Conservation (phyloP, 92 coral and sea anemone species). For the Parazoanthus swiftii region DNA sequence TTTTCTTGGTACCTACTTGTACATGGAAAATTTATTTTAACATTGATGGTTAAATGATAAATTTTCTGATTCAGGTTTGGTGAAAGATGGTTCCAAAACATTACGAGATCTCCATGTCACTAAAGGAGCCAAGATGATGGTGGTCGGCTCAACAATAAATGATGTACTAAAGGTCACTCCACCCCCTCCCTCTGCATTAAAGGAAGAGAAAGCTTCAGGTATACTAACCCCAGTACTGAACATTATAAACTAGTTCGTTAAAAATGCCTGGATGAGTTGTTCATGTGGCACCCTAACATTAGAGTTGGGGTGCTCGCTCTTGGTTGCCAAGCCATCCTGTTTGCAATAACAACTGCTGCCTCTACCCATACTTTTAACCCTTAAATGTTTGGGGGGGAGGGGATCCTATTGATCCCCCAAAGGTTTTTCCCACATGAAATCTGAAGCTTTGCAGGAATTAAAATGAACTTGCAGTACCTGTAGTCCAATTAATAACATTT, state of each 20-base stretch:
- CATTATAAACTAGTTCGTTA: not conserved
- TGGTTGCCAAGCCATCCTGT: no score
- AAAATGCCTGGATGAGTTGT: no score
- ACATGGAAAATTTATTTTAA: not conserved
- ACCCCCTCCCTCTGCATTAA: slow-evolving; percentile 87
- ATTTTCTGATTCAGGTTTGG: slow-evolving; percentile 58
- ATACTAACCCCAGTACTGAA: not conserved
- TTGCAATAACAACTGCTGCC: no score
- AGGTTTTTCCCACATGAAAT: no score
- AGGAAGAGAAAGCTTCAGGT: slow-evolving; percentile 92
- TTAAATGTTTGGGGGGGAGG: no score
- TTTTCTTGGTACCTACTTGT: not conserved
- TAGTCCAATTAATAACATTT: no score
- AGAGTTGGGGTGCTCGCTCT: no score
- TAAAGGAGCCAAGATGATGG: slow-evolving; percentile 96
- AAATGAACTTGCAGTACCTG: no score
- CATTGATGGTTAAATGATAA: not conserved
- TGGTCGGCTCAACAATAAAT: slow-evolving; percentile 95
- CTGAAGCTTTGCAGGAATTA: no score
- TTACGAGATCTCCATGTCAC: slow-evolving; percentile 80
- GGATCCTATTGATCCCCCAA: no score
- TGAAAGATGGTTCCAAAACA: slow-evolving; percentile 91
- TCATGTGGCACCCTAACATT: not conserved
- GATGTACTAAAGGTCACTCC: slow-evolving; percentile 96
- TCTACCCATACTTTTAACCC: no score